Conservation (phyloP, 2,797 vertebrate species). For the Poeciliopsis gracilis region DNA sequence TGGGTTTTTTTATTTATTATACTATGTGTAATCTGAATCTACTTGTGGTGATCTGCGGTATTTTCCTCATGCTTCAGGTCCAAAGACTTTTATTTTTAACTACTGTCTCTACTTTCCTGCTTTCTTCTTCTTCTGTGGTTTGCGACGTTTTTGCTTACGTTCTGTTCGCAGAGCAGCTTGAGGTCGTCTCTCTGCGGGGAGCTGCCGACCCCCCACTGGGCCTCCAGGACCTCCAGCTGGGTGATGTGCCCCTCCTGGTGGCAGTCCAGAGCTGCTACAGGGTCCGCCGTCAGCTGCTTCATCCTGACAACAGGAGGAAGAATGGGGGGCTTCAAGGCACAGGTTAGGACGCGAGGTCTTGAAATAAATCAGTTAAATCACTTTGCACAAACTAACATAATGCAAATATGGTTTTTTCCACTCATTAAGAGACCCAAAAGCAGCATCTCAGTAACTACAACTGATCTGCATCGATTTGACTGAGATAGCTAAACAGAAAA, state of each 20-base stretch:
- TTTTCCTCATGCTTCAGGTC: not conserved
- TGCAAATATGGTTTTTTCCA: not conserved
- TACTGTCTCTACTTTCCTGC: not conserved
- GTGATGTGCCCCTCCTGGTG: conserved; percentile 85
- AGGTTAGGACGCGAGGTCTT: not conserved
- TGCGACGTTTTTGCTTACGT: conserved; percentile 81
- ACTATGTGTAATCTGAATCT: not conserved
- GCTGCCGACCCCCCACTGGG: conserved; percentile 95
- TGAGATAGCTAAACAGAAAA: not conserved
- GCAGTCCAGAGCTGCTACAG: conserved; percentile 76
- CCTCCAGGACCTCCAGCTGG: conserved; percentile 94
- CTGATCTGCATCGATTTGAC: not conserved
- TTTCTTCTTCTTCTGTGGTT: not conserved
- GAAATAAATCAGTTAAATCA: not conserved
- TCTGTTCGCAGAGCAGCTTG: conserved; percentile 98
- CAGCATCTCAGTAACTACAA: not conserved
- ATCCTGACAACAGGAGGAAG: conserved; percentile 75
- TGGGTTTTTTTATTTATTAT: no score
- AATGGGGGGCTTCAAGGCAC: not conserved
- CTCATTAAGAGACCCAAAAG: not conserved
- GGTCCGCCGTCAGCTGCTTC: conserved; percentile 89
- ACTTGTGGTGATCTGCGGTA: not conserved
- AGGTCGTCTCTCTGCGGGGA: conserved; percentile 96
- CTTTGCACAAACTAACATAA: not conserved
- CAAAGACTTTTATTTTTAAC: not conserved